Percentiles rank a stretch among this genome's conserved stretches.
Evolutionary conservation across 2,113 vertebrate species (phyloP).

Genomic region (Butastur rufipennis): DNA sequence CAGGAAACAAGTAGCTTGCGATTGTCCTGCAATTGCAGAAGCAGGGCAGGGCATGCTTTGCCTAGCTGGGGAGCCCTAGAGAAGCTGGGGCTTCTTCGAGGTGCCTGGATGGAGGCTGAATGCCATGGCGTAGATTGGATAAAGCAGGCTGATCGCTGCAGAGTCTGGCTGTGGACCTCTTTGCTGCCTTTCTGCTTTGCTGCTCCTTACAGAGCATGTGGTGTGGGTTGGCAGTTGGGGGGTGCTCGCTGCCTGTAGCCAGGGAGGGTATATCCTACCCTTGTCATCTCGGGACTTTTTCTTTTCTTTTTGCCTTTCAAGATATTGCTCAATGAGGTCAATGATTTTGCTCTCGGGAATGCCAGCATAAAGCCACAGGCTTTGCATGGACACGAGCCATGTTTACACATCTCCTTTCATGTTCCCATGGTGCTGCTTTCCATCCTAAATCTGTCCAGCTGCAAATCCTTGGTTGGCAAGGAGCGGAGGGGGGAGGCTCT

Average conservation of each 20-base stretch:
- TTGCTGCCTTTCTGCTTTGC: neutral
- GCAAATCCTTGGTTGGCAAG: neutral
- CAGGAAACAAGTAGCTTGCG: neutral
- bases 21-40: neutral
- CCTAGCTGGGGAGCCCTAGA: neutral
- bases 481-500: neutral
- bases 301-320: neutral
- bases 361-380: neutral
- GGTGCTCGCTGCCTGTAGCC: neutral
- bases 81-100: neutral
- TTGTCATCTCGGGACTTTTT: neutral
- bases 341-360: neutral
- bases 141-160: neutral
- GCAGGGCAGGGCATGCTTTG: neutral
- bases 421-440: neutral
- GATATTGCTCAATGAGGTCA: neutral
- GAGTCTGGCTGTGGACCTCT: neutral
- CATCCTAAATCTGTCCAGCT: neutral
- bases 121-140: fast-evolving
- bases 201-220: neutral
- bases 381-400: neutral
- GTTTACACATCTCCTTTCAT: neutral
- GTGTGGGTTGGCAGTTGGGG: neutral
- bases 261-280: neutral
- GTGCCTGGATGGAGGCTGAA: neutral